Evolutionary conservation across 2,113 vertebrate species (phyloP), one percentile per base, ranked within the genome.

Genomic region (Carassius carassius): DNA sequence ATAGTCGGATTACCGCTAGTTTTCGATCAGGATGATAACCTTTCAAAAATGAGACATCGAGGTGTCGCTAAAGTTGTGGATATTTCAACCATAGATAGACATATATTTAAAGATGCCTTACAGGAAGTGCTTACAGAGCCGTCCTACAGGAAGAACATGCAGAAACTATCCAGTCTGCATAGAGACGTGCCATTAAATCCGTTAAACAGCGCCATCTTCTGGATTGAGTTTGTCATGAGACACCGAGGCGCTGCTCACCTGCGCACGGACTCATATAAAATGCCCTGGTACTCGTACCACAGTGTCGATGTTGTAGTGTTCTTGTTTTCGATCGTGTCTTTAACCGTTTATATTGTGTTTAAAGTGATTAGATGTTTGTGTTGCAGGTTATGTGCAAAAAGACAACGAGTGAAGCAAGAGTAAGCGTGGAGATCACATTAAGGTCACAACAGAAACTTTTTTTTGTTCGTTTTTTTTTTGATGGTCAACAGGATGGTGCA

Each of bases 151-250:
- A 76, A 41, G 12, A 93, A 92, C 89, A 94, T 94, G 91, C 91
- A 93, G 88, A 92, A 78, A 70, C 90, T 93, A 25, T 94, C 94
- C 23, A 82, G 84, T 17, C 90, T 94, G 75, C 93, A 93, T 85
- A 88, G 85, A 84, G 94, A 95, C 87, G 86, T 89, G 54, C 92
- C 92, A 2, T n/a, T 93, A 25, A 84, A 85, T 12, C 92, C 94
- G 0, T 12, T 94, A 37, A 90, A 95, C 23, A 86, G n/a, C 2
- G 93, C 93, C 77, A 25, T 94, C 83, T 95, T 93, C 92, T 95
- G 94, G 93, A 93, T 92, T 12, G 93, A 94, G 90, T 94, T 90
- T 85, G 92, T 94, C 32, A 94, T 94, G 79, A 92, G 92, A 73
- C 92, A 95, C 89, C 91, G 91, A 92, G 94, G 94, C 35, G 93